These are phyloP conservation scores for Chironomus riparius DNA, from an alignment of 2,888 invertebrate species.

Conservation along the genomic window DNA sequence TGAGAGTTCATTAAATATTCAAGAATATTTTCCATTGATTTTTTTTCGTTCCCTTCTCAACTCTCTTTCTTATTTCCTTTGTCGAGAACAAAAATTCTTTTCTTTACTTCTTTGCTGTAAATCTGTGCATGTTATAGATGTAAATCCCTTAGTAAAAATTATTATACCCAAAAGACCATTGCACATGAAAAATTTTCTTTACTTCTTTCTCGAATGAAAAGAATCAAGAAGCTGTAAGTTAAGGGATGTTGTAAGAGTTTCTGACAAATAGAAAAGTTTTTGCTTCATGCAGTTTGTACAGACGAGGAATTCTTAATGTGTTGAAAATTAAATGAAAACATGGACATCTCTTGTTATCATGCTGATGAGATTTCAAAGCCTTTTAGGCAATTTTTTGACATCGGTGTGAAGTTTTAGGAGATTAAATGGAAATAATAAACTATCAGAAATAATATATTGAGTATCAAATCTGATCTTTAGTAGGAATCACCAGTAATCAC, in stretches of 20 bases:
- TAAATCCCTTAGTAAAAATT: slow-evolving; percentile 19
- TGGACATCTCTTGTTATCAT: not conserved
- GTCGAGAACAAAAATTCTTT: not conserved
- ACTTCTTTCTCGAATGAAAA: not conserved
- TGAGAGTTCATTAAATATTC: slow-evolving; percentile 25
- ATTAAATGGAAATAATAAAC: too few species aligned
- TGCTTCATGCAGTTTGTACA: slow-evolving; percentile 1
- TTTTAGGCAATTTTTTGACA: not conserved
- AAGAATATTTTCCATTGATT: slow-evolving; percentile 25
- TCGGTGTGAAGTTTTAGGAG: too few species aligned
- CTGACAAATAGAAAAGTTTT: not conserved
- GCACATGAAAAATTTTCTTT: not conserved
- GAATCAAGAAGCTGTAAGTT: not conserved
- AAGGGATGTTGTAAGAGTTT: not conserved
- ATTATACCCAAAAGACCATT: slow-evolving; percentile 26
- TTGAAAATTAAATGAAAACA: not conserved
- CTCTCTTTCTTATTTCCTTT: not conserved
- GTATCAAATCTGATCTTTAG: too few species aligned
- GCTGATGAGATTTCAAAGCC: not conserved
- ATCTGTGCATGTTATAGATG: slow-evolving; percentile 19
- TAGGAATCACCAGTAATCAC: too few species aligned
- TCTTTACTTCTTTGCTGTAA: not conserved
- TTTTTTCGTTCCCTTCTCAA: not conserved
- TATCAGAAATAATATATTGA: too few species aligned
- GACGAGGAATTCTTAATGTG: not conserved